A percentile compares a stretch with the other conserved stretches of the same genome.
Conservation (phyloP, 1,140 invertebrate genomes). For the Drosophila busckii region DNA sequence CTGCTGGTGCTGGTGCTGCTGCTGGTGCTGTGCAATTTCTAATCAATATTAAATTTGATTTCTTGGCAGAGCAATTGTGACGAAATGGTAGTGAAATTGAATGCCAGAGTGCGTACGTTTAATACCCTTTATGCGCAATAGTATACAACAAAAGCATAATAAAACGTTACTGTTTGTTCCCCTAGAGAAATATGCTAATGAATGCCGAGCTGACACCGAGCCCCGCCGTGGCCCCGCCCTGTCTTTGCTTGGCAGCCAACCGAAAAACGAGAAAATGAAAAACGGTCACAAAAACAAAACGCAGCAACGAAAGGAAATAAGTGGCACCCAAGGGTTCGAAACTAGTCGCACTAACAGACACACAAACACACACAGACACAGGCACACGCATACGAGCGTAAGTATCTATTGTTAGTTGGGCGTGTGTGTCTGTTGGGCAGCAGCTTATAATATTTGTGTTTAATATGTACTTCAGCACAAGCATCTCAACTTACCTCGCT, state of each 20-base stretch:
- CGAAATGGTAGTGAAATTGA: slow-evolving; percentile 47
- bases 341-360: slow-evolving; percentile 30
- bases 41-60: slow-evolving; percentile 1
- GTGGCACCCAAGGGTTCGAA: slow-evolving; percentile 56
- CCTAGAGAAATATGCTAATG: slow-evolving; percentile 73
- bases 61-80: slow-evolving; percentile 10
- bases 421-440: not conserved
- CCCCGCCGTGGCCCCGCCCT: slow-evolving; percentile 1
- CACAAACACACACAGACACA: slow-evolving; percentile 6
- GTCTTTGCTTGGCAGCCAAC: slow-evolving; percentile 14
- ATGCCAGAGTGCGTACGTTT: slow-evolving; percentile 39
- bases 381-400: not conserved
- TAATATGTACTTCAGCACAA: not conserved
- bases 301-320: slow-evolving; percentile 57
- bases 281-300: slow-evolving; percentile 50
- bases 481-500: slow-evolving; percentile 89
- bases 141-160: slow-evolving; percentile 64
- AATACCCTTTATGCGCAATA: slow-evolving; percentile 59
- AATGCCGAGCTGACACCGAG: slow-evolving; percentile 45
- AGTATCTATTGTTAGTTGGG: slow-evolving; percentile 15
- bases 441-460: slow-evolving; percentile 22
- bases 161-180: slow-evolving; percentile 50
- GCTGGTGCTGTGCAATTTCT: too few species aligned
- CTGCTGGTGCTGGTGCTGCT: too few species aligned
- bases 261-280: slow-evolving; percentile 26